A percentile compares a stretch with the other conserved stretches of the same genome.
phyloP scores from a whole-genome alignment of 2,113 vertebrate genomes.

The Malurus alboscapulatus region DNA sequence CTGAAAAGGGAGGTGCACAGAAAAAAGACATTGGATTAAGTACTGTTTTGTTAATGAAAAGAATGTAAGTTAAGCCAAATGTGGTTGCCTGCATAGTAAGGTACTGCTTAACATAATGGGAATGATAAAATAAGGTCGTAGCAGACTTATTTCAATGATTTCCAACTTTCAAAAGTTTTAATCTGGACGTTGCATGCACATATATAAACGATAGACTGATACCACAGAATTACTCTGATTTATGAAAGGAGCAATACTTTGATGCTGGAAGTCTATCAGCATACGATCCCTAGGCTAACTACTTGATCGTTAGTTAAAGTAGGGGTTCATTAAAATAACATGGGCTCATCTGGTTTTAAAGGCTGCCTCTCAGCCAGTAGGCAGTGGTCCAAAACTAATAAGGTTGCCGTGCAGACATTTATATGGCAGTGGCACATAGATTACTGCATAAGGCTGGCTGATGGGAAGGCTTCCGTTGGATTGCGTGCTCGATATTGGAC shows the following conservation, averaged over 20 bases:
- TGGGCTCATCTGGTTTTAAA: slow-evolving; percentile 37
- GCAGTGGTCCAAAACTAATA: neutral
- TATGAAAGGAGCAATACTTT: neutral
- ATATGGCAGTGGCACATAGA: neutral
- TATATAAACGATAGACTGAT: neutral
- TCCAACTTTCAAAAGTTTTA: slow-evolving; percentile 5
- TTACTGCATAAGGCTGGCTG: neutral
- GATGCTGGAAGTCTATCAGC: neutral
- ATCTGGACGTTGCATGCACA: neutral
- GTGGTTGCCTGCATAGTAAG: neutral
- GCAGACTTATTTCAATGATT: neutral
- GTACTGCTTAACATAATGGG: neutral
- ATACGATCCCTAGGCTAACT: neutral
- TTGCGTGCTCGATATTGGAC: neutral
- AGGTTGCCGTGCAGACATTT: neutral
- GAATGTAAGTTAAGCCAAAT: neutral
- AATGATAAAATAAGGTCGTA: neutral
- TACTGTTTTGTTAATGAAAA: slow-evolving; percentile 10
- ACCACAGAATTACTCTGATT: neutral
- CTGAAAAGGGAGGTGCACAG: slow-evolving; percentile 16
- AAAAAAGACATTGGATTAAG: slow-evolving; percentile 2
- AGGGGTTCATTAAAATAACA: slow-evolving; percentile 47
- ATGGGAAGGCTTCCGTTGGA: neutral
- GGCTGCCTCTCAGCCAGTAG: neutral
- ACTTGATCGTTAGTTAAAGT: slow-evolving; percentile 24